Evolutionary conservation across 2,113 vertebrate genomes (phyloP), one percentile per base, ranked within the genome.

Genomic region (Vulpes lagopus): DNA sequence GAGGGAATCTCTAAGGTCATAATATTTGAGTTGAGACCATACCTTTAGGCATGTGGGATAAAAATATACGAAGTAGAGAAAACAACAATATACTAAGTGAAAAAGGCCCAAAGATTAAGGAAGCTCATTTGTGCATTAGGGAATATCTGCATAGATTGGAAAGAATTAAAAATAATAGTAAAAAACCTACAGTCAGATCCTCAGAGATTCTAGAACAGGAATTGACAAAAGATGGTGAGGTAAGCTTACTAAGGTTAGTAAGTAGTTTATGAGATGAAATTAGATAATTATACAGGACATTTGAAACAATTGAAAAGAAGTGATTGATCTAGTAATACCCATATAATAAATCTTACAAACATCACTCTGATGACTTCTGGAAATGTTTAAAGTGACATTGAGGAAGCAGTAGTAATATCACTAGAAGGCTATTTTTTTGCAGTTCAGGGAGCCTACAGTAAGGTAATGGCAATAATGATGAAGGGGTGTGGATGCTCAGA

Each of bases 151-250:
- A 83, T 0, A 3, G 73, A 25, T 84, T 88, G 30, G 1, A 65
- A 89, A 62, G 22, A 83, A 59, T 87, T 91, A 62, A 86, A 95
- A 94, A 43, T 78, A 62, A 55, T 60, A n/a, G 25, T 35, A 49
- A 93, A 89, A 81, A 96, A 79, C 11, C 20, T n/a, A 88, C 3
- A 62, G 12, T 32, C 76, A 80, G 53, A 87, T 81, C 62, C 88
- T 74, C 15, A 71, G 76, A 27, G 32, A 49, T 71, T 87, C 17
- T 90, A 30, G 65, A 87, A 49, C n/a, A 64, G 53, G 8, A 78
- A 53, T 23, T 91, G 57, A 57, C 57, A 55, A 60, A 22, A 51
- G 49, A 67, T 15, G 1, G 1, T 43, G 32, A 96, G 38, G 43
- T 43, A 43, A 43, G 43, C 43, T 43, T 92, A 81, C n/a, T 20